A percentile compares a stretch with the other conserved stretches of the same genome.
phyloP scores from a whole-genome alignment of 2,888 invertebrate species.

The Metallyticus violacea region DNA sequence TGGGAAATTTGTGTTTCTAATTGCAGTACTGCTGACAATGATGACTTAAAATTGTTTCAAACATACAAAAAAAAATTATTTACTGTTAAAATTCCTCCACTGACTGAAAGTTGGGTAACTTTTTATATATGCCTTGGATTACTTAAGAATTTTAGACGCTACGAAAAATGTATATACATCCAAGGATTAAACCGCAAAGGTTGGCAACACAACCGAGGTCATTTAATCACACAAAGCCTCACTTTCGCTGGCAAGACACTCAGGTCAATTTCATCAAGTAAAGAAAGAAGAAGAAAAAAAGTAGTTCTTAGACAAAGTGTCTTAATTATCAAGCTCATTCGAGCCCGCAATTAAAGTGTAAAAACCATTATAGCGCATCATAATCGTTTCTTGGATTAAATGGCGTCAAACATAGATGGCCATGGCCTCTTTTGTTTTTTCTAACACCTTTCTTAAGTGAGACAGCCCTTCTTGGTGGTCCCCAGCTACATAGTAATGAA shows the following conservation, averaged over 20 bases:
- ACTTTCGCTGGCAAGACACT: neutral
- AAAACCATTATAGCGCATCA: neutral
- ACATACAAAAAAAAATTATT: too few relatives aligned
- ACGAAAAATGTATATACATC: neutral
- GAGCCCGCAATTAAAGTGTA: neutral
- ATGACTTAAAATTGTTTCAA: too few relatives aligned
- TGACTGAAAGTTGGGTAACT: too few relatives aligned
- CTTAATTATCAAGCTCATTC: neutral
- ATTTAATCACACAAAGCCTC: neutral
- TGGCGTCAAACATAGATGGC: neutral
- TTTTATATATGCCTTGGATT: too few relatives aligned
- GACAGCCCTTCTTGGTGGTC: neutral
- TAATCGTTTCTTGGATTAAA: neutral
- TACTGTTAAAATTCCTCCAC: too few relatives aligned
- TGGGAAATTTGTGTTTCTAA: too few relatives aligned
- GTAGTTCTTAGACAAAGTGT: neutral
- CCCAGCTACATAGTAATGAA: neutral
- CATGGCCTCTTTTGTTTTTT: neutral
- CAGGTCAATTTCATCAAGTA: neutral
- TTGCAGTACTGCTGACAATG: too few relatives aligned
- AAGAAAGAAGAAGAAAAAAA: neutral
- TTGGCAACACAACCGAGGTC: neutral
- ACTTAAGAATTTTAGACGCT: neutral
- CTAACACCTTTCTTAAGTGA: neutral
- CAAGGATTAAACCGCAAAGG: neutral